Percentiles rank a stretch among this genome's conserved stretches.
Evolutionary conservation across 2,888 invertebrate genomes (phyloP).

Genomic region (Meiosimyza platycephala): DNA sequence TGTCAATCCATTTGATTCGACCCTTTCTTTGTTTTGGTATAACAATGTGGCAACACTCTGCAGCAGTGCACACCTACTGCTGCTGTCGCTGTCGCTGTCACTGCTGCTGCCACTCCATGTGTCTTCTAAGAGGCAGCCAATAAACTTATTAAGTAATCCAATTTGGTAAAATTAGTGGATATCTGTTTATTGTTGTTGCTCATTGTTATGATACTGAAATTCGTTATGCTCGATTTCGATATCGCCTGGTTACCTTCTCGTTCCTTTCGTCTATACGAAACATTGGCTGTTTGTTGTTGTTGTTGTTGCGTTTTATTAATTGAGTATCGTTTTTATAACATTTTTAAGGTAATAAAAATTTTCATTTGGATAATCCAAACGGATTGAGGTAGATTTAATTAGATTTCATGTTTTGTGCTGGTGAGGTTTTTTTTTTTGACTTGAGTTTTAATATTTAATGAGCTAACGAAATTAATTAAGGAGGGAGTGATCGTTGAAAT

Average conservation of each 20-base stretch:
- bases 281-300: neutral
- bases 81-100: neutral
- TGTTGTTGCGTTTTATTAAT: slow-evolving; percentile 18
- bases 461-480: slow-evolving; percentile 16
- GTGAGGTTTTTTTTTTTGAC: neutral
- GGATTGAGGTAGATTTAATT: slow-evolving; percentile 22
- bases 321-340: slow-evolving; percentile 17
- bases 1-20: too few species aligned
- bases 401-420: slow-evolving; percentile 20
- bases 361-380: slow-evolving; percentile 14
- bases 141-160: slow-evolving; percentile 65
- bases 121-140: slow-evolving; percentile 44
- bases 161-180: slow-evolving; percentile 60
- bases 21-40: too few species aligned
- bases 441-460: slow-evolving; percentile 1
- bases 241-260: neutral
- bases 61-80: slow-evolving; percentile 15
- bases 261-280: neutral
- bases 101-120: slow-evolving; percentile 19
- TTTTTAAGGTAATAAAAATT: neutral
- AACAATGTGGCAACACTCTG: slow-evolving; percentile 15
- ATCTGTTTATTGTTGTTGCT: slow-evolving; percentile 33
- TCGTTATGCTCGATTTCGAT: slow-evolving; percentile 6
- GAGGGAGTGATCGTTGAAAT: neutral
- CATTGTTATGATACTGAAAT: slow-evolving; percentile 11